Evolutionary conservation across 2,113 vertebrate species (phyloP).

Genomic region (Dasyornis broadbenti): DNA sequence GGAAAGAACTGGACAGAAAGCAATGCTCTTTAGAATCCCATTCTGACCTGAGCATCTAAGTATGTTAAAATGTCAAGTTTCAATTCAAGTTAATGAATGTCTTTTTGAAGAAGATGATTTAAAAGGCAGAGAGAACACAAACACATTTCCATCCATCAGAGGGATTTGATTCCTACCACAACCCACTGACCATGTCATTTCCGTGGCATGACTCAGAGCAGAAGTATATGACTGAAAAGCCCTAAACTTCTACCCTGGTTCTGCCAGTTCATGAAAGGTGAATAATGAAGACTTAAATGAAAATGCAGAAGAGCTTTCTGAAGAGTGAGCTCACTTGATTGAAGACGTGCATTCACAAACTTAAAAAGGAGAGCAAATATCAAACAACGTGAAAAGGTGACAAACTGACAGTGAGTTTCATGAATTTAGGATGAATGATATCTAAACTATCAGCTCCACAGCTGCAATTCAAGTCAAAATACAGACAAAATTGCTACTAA

Average conservation of each 20-base stretch:
- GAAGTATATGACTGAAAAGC: rapidly evolving
- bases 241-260: background rate
- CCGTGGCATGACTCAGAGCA: background rate
- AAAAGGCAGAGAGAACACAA: background rate
- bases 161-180: background rate
- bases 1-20: background rate
- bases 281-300: background rate
- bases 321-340: background rate
- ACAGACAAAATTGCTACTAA: background rate
- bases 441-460: background rate
- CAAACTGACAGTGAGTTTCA: background rate
- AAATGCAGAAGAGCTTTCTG: background rate
- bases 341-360: background rate
- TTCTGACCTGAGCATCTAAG: background rate
- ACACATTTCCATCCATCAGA: background rate
- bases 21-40: background rate
- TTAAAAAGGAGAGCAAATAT: background rate
- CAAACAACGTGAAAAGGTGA: background rate
- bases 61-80: background rate
- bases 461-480: background rate
- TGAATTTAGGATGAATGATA: background rate
- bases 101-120: background rate
- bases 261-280: background rate
- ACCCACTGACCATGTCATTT: background rate
- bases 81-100: rapidly evolving